A percentile compares a stretch with the other conserved stretches of the same genome.
phyloP scores from a whole-genome alignment of 2,888 invertebrate genomes.

The Agrochola lota region DNA sequence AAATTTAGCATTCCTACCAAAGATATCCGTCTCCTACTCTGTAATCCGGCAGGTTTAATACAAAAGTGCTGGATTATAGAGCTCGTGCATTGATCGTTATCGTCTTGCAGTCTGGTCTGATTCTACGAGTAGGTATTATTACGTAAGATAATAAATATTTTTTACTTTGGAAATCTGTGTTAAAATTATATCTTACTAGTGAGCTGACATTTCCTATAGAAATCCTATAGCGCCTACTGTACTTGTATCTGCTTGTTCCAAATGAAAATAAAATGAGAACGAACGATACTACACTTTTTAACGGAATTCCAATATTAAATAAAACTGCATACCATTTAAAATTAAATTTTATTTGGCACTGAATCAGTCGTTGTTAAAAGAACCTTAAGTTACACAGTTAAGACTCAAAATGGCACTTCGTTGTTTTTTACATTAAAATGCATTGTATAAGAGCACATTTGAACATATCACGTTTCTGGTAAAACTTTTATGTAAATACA shows the following conservation, averaged over 20 bases:
- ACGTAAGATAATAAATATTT: no score
- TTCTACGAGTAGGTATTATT: no score
- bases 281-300: conserved; percentile 3
- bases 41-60: no score
- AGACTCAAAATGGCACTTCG: conserved; percentile 51
- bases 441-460: conserved; percentile 33
- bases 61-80: no score
- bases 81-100: no score
- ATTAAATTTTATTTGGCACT: conserved; percentile 66
- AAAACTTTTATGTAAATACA: conserved; percentile 35
- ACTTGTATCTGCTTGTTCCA: background rate
- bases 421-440: conserved; percentile 33
- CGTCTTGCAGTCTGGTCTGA: no score
- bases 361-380: conserved; percentile 54
- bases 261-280: conserved; percentile 18
- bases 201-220: no score
- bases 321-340: conserved; percentile 37
- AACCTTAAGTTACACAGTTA: conserved; percentile 32
- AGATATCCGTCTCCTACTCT: no score
- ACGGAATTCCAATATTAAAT: conserved; percentile 45
- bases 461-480: conserved; percentile 42
- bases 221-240: no score
- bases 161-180: no score
- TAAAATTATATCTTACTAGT: no score
- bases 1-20: no score